Base-by-base conservation (phyloP, 2,113 vertebrate species). In the Xenopus laevis region DNA sequence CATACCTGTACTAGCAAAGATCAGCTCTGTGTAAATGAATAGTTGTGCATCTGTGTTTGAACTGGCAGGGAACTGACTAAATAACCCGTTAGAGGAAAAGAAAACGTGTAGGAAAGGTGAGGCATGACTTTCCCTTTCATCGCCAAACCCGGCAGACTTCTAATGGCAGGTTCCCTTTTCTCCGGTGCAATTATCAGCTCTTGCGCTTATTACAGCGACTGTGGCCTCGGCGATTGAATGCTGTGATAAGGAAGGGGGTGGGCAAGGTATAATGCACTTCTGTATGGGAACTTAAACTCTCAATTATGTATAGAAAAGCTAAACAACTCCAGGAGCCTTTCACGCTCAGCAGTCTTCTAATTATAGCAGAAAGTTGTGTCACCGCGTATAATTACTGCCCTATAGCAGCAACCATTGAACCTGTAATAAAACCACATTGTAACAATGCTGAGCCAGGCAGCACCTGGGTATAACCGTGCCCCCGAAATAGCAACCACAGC, bases 251-350 rank as follows among this genome's bases (percentile, higher is more conserved):
- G 23, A 4, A n/a, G 4, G 17, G 52, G 53, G 53, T 13, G 53
- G 16, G 47, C 23, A 12, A 16, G 47, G 47, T 4, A 27, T 27
- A 27, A 27, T 55, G 21, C 58, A 47, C 57, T 23, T 71, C 27
- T 50, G 16, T 61, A 17, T 50, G 50, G 20, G 45, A 47, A n/a
- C 21, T 45, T 27, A 18, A 59, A 44, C 68, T 21, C 11, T 44
- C 20, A 62, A 62, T 71, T 71, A 71, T 45, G 57, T 71, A 59
- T 45, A 50, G 58, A 59, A 47, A 50, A 61, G 46, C 23, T 13
- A 15, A 62, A 20, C 30, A 16, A 27, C 23, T 70, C 21, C 21
- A 46, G 44, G 18, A 60, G 18, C 55, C 15, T 21, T 47, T 47
- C 58, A 20, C 23, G 45, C 55, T 27, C 21, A 17, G 45, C 45